Conservation (phyloP, 2,113 vertebrate genomes). For the Pedetes capensis region DNA sequence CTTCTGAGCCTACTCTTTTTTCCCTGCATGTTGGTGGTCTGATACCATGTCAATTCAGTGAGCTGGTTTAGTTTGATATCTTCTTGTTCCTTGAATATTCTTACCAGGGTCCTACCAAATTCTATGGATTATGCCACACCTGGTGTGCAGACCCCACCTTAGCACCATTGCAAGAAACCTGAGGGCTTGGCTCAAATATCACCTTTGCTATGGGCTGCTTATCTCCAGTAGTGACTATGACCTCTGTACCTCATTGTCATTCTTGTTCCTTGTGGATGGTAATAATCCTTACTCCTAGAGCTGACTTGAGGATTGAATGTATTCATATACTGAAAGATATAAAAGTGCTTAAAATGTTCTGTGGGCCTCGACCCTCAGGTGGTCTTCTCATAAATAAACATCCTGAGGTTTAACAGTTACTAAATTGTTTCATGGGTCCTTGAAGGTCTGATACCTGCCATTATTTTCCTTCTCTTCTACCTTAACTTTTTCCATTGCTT, state of each 20-base stretch:
- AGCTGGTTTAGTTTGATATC: neutral
- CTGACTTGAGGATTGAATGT: neutral
- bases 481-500: neutral
- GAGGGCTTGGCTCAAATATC: neutral
- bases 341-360: neutral
- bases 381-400: neutral
- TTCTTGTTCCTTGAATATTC: neutral
- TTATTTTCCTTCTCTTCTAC: neutral
- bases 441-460: neutral
- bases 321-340: neutral
- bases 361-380: neutral
- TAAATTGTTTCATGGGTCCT: neutral
- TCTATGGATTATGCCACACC: neutral
- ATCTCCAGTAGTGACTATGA: neutral
- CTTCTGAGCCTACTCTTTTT: neutral
- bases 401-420: neutral
- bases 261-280: neutral
- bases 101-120: neutral
- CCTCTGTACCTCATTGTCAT: neutral
- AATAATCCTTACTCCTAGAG: neutral
- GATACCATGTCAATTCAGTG: neutral
- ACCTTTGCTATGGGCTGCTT: no score
- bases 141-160: fast-evolving
- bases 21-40: neutral
- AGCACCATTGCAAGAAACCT: fast-evolving